phyloP scores from a whole-genome alignment of 2,113 vertebrate species.

The Uropsilus gracilis region DNA sequence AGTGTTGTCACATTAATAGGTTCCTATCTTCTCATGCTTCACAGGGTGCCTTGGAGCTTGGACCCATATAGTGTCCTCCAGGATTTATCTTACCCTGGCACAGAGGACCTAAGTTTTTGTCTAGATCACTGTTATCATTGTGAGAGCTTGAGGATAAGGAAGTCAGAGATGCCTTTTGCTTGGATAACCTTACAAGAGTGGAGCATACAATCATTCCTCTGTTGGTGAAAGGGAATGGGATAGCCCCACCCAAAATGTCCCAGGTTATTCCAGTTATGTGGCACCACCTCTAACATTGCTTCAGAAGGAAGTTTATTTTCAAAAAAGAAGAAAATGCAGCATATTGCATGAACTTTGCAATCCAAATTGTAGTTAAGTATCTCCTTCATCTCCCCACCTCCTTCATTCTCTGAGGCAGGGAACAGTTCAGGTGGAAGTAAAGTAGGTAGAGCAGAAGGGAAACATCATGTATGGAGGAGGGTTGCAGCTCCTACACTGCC shows the following conservation, averaged over 20 bases:
- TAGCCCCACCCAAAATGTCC: not conserved
- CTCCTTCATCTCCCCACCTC: not conserved
- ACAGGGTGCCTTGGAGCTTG: not conserved
- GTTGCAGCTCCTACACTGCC: not conserved
- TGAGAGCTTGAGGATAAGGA: not conserved
- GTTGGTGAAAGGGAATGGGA: not conserved
- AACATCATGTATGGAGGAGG: too few relatives aligned
- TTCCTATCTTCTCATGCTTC: not conserved
- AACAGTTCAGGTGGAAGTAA: not conserved
- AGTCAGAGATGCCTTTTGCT: not conserved
- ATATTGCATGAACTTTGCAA: not conserved
- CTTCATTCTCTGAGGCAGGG: not conserved
- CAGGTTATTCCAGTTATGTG: not conserved
- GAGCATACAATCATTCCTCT: not conserved
- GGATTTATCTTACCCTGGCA: not conserved
- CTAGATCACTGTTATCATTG: not conserved
- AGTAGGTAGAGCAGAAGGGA: not conserved
- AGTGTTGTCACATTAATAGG: not conserved
- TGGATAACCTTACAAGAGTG: not conserved
- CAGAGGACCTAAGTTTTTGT: not conserved
- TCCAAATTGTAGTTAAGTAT: not conserved
- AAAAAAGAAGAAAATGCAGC: not conserved
- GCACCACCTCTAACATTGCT: not conserved
- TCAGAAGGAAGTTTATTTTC: conserved; percentile 29
- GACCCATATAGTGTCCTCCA: too few relatives aligned